Conservation (phyloP, 2,888 invertebrate species). For the Orthosia gothica region DNA sequence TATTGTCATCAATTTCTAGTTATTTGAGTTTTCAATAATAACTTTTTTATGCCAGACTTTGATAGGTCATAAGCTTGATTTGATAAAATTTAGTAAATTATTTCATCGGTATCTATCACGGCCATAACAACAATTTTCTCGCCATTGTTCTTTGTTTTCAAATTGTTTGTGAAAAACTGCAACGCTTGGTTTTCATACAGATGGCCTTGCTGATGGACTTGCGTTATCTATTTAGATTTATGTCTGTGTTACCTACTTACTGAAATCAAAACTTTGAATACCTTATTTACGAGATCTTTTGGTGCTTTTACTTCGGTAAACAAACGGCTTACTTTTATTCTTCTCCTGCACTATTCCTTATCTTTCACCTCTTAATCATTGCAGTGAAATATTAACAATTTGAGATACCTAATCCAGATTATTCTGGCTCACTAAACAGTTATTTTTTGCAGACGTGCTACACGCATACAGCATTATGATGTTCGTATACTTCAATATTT, state of each 20-base stretch:
- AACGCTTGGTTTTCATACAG: no score
- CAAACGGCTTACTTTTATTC: not conserved
- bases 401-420: not conserved
- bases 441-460: not conserved
- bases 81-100: no score
- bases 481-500: constrained; percentile 16
- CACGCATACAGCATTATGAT: not conserved
- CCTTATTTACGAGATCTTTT: not conserved
- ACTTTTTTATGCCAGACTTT: no score
- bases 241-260: not conserved
- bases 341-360: not conserved
- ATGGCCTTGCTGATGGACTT: no score
- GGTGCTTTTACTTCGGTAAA: not conserved
- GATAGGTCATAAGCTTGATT: no score
- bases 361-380: not conserved
- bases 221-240: no score
- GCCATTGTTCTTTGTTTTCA: no score
- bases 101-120: no score
- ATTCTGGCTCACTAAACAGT: not conserved
- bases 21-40: no score
- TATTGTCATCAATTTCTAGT: no score
- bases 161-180: no score
- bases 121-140: no score
- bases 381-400: not conserved
- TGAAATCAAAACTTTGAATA: not conserved